phyloP scores from a whole-genome alignment of 2,113 vertebrate genomes.

The Panthera tigris region DNA sequence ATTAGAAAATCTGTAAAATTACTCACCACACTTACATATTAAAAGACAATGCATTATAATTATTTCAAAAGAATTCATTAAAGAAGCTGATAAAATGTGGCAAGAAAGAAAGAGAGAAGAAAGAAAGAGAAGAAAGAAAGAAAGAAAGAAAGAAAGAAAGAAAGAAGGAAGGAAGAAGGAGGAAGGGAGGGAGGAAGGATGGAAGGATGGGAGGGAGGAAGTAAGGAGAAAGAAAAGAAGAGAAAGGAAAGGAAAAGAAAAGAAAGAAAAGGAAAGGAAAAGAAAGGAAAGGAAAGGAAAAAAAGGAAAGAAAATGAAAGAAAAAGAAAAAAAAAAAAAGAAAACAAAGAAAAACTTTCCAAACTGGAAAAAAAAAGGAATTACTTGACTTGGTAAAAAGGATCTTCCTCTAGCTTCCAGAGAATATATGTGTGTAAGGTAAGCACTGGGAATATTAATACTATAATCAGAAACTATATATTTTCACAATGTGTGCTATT shows the following conservation, averaged over 20 bases:
- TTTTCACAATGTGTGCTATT: not conserved
- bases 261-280: fast-evolving
- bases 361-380: not conserved
- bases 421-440: not conserved
- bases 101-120: not conserved
- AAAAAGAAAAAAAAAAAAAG: too few relatives aligned
- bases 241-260: not conserved
- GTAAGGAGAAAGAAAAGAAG: too few relatives aligned
- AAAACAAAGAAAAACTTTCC: not conserved
- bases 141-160: not conserved
- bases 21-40: not conserved
- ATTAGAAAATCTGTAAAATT: not conserved
- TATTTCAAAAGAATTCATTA: not conserved
- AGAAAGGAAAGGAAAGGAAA: not conserved
- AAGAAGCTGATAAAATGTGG: not conserved
- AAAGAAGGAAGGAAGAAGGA: too few relatives aligned
- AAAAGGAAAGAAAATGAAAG: too few relatives aligned
- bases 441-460: not conserved
- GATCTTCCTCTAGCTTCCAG: not conserved
- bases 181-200: too few relatives aligned
- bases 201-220: too few relatives aligned
- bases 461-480: not conserved
- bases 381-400: not conserved
- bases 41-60: not conserved
- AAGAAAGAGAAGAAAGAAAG: too few relatives aligned